Conservation (phyloP, 2,888 invertebrate species). For the Drosophila paranaensis region DNA sequence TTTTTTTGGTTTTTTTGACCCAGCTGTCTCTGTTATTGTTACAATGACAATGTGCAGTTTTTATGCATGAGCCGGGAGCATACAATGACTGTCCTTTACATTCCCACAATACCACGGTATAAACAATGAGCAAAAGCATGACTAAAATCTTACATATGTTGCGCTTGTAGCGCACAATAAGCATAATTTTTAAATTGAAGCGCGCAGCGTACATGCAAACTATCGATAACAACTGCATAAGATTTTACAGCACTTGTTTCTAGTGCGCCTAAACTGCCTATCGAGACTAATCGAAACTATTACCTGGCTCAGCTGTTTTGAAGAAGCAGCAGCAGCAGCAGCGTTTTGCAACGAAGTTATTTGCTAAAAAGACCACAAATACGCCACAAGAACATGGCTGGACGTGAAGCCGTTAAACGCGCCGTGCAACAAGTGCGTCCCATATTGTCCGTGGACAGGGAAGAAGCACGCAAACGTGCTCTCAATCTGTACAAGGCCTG, state of each 20-base stretch:
- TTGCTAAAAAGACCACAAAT: conserved; percentile 22
- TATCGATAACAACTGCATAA: conserved; percentile 24
- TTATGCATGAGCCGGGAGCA: conserved; percentile 35
- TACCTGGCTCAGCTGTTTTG: conserved; percentile 45
- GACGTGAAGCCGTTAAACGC: conserved; percentile 85
- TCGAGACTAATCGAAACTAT: conserved; percentile 14
- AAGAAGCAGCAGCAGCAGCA: conserved; percentile 55
- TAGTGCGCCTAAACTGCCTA: not conserved
- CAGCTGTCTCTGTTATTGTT: conserved; percentile 59
- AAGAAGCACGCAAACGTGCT: conserved; percentile 93
- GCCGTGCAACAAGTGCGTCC: conserved; percentile 91
- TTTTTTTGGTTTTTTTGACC: conserved; percentile 26
- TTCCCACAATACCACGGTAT: conserved; percentile 53
- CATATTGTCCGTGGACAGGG: conserved; percentile 90
- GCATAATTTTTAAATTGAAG: conserved; percentile 19
- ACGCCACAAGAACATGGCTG: conserved; percentile 70
- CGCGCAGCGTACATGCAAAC: conserved; percentile 10
- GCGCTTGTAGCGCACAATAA: not conserved
- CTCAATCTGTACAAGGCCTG: conserved; percentile 96
- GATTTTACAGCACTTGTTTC: conserved; percentile 24
- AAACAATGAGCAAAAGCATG: conserved; percentile 36
- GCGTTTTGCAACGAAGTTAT: conserved; percentile 44
- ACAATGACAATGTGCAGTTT: conserved; percentile 64
- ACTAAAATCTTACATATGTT: conserved; percentile 33
- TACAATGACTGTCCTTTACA: conserved; percentile 67